Evolutionary conservation across 2,797 vertebrate genomes (phyloP).

Genomic region (Sebastiscus tertius): DNA sequence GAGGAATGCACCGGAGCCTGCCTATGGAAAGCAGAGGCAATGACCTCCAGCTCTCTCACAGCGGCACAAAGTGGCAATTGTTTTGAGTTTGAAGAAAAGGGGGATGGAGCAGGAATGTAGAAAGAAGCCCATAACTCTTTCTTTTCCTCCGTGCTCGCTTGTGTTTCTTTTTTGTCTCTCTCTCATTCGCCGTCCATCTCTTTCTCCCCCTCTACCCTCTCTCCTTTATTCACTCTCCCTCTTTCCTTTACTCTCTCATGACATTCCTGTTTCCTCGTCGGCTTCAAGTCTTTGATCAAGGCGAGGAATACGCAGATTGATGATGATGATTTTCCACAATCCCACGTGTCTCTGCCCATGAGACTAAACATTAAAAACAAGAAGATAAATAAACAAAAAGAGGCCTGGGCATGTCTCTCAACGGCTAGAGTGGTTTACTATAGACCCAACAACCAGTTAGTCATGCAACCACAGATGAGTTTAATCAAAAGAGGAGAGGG

Average conservation of each 20-base stretch:
- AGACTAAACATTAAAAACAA: constrained; percentile 34
- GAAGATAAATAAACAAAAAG: constrained; percentile 26
- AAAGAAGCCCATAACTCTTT: constrained; percentile 77
- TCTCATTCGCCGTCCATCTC: constrained; percentile 37
- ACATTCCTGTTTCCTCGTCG: constrained; percentile 12
- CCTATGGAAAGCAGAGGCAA: constrained; percentile 78
- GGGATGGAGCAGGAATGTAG: constrained; percentile 80
- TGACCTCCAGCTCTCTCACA: constrained; percentile 72
- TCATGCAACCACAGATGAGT: constrained; percentile 21
- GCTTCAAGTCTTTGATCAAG: constrained; percentile 26
- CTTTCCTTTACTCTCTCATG: constrained; percentile 34
- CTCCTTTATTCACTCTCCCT: constrained; percentile 43
- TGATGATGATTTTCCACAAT: background rate
- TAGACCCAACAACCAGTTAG: constrained; percentile 22
- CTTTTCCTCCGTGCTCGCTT: constrained; percentile 48
- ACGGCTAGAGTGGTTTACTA: background rate
- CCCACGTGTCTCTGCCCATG: background rate
- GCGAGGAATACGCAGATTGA: background rate
- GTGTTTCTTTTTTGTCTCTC: constrained; percentile 28
- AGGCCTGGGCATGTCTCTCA: background rate
- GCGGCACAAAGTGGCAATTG: constrained; percentile 85
- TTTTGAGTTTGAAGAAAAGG: constrained; percentile 80
- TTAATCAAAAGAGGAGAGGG: constrained; percentile 1
- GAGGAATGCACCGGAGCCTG: constrained; percentile 77
- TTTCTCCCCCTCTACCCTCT: background rate